Conservation (phyloP, 2,113 vertebrate genomes). For the Cnemophilus loriae region DNA sequence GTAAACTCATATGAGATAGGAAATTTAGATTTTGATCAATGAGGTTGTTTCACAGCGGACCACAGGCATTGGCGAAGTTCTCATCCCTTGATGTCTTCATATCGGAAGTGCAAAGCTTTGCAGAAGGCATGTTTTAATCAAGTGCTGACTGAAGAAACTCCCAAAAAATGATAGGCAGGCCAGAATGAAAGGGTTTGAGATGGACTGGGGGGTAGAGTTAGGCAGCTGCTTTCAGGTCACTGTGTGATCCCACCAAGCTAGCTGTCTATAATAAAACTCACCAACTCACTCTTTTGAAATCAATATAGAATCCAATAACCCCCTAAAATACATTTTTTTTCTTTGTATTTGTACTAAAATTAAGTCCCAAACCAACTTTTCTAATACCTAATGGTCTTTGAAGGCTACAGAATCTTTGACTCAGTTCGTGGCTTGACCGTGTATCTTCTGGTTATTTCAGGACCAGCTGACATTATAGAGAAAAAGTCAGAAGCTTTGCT, state of each 20-base stretch:
- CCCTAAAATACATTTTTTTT: not conserved
- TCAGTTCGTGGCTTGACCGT: rapidly evolving
- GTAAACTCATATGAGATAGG: not conserved
- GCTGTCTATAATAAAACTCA: not conserved
- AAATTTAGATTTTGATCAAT: not conserved
- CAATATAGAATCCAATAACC: not conserved
- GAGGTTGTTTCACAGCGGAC: not conserved
- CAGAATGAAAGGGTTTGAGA: not conserved
- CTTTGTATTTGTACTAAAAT: not conserved
- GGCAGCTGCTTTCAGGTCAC: not conserved
- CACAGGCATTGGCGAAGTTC: not conserved
- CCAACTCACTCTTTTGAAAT: not conserved
- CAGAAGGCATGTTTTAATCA: not conserved
- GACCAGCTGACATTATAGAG: not conserved
- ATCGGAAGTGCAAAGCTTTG: not conserved
- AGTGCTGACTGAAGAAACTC: not conserved
- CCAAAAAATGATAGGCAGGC: not conserved
- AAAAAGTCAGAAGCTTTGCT: not conserved
- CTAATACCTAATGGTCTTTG: not conserved
- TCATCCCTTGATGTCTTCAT: not conserved
- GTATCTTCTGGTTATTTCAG: not conserved
- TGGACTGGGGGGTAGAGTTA: not conserved
- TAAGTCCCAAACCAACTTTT: not conserved
- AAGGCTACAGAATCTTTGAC: not conserved
- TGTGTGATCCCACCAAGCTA: not conserved